Evolutionary conservation across 2,888 invertebrate species (phyloP).

Genomic region (Chromoteleia sp.): DNA sequence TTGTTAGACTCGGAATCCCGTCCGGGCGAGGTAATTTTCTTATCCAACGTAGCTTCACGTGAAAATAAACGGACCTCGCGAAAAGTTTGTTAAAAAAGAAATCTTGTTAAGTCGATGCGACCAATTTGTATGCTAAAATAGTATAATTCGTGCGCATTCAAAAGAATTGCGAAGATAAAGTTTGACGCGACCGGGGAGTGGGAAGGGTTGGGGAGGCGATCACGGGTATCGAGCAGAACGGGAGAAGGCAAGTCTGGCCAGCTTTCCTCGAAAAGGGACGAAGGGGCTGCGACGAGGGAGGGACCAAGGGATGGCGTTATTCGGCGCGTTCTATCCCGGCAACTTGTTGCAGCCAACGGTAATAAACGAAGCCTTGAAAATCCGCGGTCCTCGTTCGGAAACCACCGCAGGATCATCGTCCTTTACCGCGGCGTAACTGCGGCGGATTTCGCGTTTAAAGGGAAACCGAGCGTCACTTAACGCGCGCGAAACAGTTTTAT

Average conservation of each 20-base stretch:
- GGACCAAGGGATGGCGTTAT: conserved; percentile 73
- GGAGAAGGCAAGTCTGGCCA: conserved; percentile 51
- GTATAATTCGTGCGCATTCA: conserved; percentile 56
- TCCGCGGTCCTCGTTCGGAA: conserved; percentile 67
- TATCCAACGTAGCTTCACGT: conserved; percentile 13
- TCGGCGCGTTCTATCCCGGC: conserved; percentile 75
- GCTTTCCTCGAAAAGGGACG: conserved; percentile 73
- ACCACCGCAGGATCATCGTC: conserved; percentile 69
- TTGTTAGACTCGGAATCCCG: conserved; percentile 9
- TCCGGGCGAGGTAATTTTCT: conserved; percentile 42
- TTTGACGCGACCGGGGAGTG: conserved; percentile 9
- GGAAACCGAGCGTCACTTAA: conserved; percentile 48
- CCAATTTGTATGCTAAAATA: conserved; percentile 68
- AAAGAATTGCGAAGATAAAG: conserved; percentile 55
- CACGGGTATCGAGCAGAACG: conserved; percentile 7
- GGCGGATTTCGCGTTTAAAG: conserved; percentile 55
- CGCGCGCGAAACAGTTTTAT: conserved; percentile 49
- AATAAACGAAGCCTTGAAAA: conserved; percentile 81
- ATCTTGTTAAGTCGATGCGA: conserved; percentile 51
- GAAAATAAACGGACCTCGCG: conserved; percentile 39
- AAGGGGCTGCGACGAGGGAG: conserved; percentile 15
- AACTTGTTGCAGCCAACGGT: conserved; percentile 82
- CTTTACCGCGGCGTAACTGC: conserved; percentile 59
- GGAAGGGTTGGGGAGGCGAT: conserved; percentile 32
- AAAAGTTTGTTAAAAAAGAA: conserved; percentile 56